phyloP scores from a whole-genome alignment of 2,113 vertebrate genomes.

The Microcebus tavaratra region DNA sequence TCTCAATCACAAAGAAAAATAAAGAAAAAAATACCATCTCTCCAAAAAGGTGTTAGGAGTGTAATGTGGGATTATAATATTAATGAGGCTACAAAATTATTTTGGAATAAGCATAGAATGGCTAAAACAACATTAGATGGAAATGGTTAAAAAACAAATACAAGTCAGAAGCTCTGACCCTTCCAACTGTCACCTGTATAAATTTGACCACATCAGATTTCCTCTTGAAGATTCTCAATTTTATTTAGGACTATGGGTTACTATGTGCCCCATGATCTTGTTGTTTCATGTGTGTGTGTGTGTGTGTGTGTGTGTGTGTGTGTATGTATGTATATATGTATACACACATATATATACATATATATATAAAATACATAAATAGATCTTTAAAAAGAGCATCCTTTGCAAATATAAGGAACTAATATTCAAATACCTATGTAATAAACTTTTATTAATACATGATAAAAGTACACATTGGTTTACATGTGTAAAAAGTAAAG shows the following conservation, averaged over 20 bases:
- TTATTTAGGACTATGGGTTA: background rate
- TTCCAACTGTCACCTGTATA: background rate
- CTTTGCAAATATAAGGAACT: background rate
- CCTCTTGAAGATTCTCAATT: background rate
- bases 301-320: too few species aligned
- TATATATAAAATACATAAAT: background rate
- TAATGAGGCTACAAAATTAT: background rate
- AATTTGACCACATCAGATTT: background rate
- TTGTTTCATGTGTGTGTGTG: background rate
- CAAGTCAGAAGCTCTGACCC: background rate
- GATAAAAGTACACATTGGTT: background rate
- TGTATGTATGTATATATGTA: too few species aligned
- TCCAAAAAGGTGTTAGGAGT: background rate
- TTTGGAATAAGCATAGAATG: background rate
- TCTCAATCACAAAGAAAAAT: slow-evolving; percentile 14
- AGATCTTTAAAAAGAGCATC: background rate
- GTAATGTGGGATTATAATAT: background rate
- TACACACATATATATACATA: background rate
- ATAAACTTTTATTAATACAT: background rate
- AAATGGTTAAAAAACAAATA: background rate
- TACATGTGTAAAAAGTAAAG: background rate
- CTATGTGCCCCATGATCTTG: background rate
- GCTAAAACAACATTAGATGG: background rate
- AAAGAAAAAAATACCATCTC: background rate
- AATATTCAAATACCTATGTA: background rate